Percentiles rank a stretch among this genome's conserved stretches.
These are phyloP conservation scores for Chironex yamaguchii DNA, from an alignment of 30 jellyfish, hydroid and myxozoan species.

Conservation along the genomic window DNA sequence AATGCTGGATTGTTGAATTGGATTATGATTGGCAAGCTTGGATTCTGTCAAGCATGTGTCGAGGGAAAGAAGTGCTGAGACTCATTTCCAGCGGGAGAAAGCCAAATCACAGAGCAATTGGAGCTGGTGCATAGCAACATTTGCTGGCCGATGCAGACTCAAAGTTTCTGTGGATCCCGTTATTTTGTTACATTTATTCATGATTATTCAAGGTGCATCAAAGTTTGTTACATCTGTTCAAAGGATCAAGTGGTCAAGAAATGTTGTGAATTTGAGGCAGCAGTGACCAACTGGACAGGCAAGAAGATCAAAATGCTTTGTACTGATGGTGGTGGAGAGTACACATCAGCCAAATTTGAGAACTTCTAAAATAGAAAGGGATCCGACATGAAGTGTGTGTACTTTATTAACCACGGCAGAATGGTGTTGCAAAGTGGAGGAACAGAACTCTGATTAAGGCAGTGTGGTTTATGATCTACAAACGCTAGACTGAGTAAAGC, in stretches of 20 bases:
- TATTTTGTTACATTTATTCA: conserved; percentile 46
- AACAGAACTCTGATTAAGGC: conserved; percentile 47
- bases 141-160: conserved; percentile 55
- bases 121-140: conserved; percentile 65
- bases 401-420: conserved; percentile 22
- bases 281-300: conserved; percentile 56
- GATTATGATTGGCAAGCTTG: too few species aligned
- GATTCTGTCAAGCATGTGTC: too few species aligned
- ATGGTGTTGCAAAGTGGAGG: conserved; percentile 55
- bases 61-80: too few species aligned
- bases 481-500: neutral
- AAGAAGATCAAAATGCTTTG: conserved; percentile 22
- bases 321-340: conserved; percentile 76
- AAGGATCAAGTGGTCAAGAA: conserved; percentile 49
- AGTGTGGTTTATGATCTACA: conserved; percentile 20
- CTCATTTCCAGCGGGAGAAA: conserved; percentile 67
- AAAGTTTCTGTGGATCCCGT: conserved; percentile 46
- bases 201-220: conserved; percentile 4
- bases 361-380: conserved; percentile 17
- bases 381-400: neutral
- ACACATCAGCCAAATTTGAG: conserved; percentile 52
- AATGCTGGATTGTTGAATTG: too few species aligned
- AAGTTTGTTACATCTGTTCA: conserved; percentile 8
- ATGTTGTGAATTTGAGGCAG: conserved; percentile 33
- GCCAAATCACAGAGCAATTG: conserved; percentile 16